Evolutionary conservation across 2,888 invertebrate genomes (phyloP).

Genomic region (Endomychus coccineus): DNA sequence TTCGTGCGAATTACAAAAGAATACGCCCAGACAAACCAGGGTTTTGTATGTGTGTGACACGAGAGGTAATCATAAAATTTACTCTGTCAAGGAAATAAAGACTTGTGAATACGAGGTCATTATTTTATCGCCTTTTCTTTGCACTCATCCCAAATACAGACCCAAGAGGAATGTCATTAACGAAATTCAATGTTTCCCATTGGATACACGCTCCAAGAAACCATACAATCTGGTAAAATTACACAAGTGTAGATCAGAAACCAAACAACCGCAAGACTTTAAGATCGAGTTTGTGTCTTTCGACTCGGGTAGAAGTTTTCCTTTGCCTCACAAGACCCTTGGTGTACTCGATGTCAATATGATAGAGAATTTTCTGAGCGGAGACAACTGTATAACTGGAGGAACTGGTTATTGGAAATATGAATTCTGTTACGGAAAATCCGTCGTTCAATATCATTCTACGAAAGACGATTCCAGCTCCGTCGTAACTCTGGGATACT

Average conservation of each 20-base stretch:
- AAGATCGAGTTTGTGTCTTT: conserved; percentile 61
- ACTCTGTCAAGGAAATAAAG: conserved; percentile 85
- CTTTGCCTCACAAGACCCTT: conserved; percentile 31
- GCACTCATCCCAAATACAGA: conserved; percentile 82
- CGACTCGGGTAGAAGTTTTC: conserved; percentile 35
- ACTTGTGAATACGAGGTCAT: conserved; percentile 93
- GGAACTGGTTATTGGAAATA: conserved; percentile 99
- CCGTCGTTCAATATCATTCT: conserved; percentile 82
- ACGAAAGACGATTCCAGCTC: conserved; percentile 65
- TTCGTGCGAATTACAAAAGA: conserved; percentile 76
- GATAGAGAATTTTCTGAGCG: conserved; percentile 66
- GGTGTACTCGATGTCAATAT: conserved; percentile 60
- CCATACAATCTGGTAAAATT: conserved; percentile 64
- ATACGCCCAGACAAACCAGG: conserved; percentile 70
- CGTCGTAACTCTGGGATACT: conserved; percentile 72
- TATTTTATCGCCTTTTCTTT: conserved; percentile 81
- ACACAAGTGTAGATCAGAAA: conserved; percentile 69
- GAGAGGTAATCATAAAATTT: conserved; percentile 84
- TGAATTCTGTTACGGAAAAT: conserved; percentile 91
- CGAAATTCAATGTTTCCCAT: conserved; percentile 64
- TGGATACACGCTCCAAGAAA: conserved; percentile 59
- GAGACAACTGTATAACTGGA: conserved; percentile 84
- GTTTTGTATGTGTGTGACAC: conserved; percentile 84
- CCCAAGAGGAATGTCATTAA: conserved; percentile 71
- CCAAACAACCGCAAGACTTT: conserved; percentile 54